Conservation (phyloP, 1,140 invertebrate genomes). For the Spodoptera litura region DNA sequence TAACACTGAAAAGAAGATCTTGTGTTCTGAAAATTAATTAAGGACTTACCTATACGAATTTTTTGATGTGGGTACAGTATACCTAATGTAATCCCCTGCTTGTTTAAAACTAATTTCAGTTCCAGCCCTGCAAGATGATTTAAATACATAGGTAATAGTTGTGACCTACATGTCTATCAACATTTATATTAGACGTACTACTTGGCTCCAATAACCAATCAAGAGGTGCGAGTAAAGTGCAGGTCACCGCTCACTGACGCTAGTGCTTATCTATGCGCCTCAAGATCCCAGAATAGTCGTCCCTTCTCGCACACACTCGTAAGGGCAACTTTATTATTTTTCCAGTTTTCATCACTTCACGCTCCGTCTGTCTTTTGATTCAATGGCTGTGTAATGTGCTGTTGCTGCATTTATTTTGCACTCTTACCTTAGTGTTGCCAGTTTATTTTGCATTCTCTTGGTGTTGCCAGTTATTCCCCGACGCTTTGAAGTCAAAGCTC, state of each 20-base stretch:
- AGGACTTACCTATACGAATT: too few relatives aligned
- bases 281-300: conserved; percentile 79
- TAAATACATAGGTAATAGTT: too few relatives aligned
- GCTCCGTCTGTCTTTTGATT: conserved; percentile 82
- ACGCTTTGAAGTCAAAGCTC: conserved; percentile 83
- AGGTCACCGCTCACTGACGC: conserved; percentile 31
- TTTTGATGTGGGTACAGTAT: too few relatives aligned
- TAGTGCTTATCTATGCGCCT: conserved; percentile 29
- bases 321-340: conserved; percentile 77
- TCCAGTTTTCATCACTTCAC: conserved; percentile 83
- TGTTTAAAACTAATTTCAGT: too few relatives aligned
- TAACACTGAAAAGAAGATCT: too few relatives aligned
- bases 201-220: conserved; percentile 8
- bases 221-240: conserved; percentile 9
- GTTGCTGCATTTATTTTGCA: conserved; percentile 84
- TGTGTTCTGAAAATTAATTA: too few relatives aligned
- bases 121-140: too few relatives aligned
- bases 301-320: conserved; percentile 58
- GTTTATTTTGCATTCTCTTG: conserved; percentile 83
- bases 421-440: conserved; percentile 75
- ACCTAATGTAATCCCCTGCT: too few relatives aligned
- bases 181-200: neutral
- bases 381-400: conserved; percentile 83
- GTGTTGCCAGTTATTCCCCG: conserved; percentile 73
- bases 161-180: neutral